Evolutionary conservation across 2,113 vertebrate species (phyloP).

Genomic region (Sinosuthora webbiana): DNA sequence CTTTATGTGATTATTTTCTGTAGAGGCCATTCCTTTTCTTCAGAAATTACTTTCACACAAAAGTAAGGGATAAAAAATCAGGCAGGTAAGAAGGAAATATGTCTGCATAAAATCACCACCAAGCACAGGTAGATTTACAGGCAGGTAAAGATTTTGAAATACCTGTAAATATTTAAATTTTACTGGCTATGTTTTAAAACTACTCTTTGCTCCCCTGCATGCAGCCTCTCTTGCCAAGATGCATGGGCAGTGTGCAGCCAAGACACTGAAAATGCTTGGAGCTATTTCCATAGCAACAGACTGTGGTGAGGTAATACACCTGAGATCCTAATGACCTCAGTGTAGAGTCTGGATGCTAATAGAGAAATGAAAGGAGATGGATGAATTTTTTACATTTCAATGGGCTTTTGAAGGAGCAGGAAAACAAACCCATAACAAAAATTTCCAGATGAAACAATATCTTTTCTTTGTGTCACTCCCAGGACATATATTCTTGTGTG

Average conservation of each 20-base stretch:
- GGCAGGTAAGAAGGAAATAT: background rate
- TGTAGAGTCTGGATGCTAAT: background rate
- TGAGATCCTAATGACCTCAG: conserved; percentile 48
- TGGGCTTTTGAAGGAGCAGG: background rate
- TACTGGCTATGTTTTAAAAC: background rate
- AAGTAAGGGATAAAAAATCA: background rate
- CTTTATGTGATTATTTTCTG: background rate
- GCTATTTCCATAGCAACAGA: conserved; percentile 58
- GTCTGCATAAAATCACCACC: background rate
- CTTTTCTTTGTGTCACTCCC: background rate
- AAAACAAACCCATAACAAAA: background rate
- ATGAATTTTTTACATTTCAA: background rate
- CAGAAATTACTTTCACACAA: background rate
- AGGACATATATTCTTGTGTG: background rate
- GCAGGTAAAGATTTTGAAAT: background rate
- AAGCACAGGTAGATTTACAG: background rate
- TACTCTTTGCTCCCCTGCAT: background rate
- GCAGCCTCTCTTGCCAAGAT: background rate
- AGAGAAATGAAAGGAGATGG: conserved; percentile 4
- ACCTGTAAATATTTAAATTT: background rate
- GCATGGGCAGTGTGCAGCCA: background rate
- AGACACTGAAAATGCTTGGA: background rate
- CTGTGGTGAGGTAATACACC: conserved; percentile 46
- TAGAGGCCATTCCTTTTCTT: background rate
- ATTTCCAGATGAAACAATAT: background rate